Conservation (phyloP, 2,113 vertebrate genomes). For the Phyllopteryx taeniolatus region DNA sequence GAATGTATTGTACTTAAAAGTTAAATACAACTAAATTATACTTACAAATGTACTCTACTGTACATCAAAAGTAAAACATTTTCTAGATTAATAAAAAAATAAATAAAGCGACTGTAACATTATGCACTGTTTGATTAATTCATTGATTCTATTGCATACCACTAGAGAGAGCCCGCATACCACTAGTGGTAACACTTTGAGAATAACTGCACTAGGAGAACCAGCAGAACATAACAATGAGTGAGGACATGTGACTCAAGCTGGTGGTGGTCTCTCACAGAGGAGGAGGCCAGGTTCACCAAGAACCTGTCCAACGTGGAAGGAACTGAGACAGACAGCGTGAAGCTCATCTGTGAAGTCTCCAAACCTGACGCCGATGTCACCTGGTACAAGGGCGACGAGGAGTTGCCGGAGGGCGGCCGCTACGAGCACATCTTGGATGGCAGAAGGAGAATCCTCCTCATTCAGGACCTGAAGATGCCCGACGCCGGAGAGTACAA, state of each 20-base stretch:
- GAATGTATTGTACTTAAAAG: too few relatives aligned
- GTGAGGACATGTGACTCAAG: neutral
- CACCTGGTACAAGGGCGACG: conserved; percentile 85
- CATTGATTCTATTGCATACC: too few relatives aligned
- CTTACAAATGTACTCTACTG: too few relatives aligned
- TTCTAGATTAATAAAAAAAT: too few relatives aligned
- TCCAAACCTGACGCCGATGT: conserved; percentile 93
- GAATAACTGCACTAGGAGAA: too few relatives aligned
- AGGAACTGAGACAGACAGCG: conserved; percentile 87
- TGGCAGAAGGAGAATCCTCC: conserved; percentile 87
- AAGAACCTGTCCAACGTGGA: conserved; percentile 93
- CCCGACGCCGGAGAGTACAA: conserved; percentile 84
- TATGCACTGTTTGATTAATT: too few relatives aligned
- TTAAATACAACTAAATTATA: too few relatives aligned
- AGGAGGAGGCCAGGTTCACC: conserved; percentile 92
- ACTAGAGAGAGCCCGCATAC: too few relatives aligned
- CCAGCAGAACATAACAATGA: neutral
- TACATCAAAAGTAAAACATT: too few relatives aligned
- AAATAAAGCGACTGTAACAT: too few relatives aligned
- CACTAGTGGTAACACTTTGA: too few relatives aligned
- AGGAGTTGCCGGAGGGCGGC: conserved; percentile 88
- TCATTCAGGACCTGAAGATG: conserved; percentile 84
- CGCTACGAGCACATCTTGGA: conserved; percentile 87
- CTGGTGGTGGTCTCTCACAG: conserved; percentile 58
- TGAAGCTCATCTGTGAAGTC: conserved; percentile 92